Evolutionary conservation across 2,113 vertebrate genomes (phyloP), one percentile per base, ranked within the genome.

Genomic region (Paralichthys olivaceus): DNA sequence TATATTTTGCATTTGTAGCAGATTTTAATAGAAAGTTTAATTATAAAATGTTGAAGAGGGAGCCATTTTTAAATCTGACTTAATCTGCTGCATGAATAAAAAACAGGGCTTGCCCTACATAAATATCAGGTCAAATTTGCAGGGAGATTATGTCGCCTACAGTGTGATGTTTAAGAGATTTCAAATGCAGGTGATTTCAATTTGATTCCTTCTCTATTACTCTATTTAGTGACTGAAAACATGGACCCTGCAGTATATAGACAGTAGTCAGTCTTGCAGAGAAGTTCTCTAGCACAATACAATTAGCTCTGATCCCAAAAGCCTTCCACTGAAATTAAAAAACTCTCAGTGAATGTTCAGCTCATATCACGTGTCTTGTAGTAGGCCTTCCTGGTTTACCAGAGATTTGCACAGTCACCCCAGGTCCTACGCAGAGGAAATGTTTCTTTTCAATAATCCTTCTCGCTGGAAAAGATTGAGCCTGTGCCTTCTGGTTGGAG

Each of bases 121-220:
- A 62, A 69, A 80, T 58, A 61, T 56, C 8, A 43, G 64, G 62
- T 87, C 32, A 77, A 43, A 83, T 75, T 45, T 68, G 65, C 25
- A 53, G 13, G 26, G 61, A 67, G 72, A 84, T 87, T 85, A 71
- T 67, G 28, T 47, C 72, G 29, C 40, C 69, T 75, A 45, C 11
- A 51, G 32, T 3, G 19, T 49, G 14, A 49, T 19, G 45, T 11
- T 28, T 14, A 62, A 9, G 23, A 55, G 7, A n/a, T 7, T 40
- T 53, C 7, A n/a, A 53, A 9, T 47, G 15, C 23, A 64, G 26
- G 47, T 53, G 65, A 37, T 49, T 49, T 49, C 45, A 19, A 19
- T 49, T 5, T 49, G 45, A 49, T 49, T 49, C 4, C 17, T 49
- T 4, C 19, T 49, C 17, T 6, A 15, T 29, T 32, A 3, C 62